Conservation (phyloP, 2,888 invertebrate genomes). For the Diploptera punctata region DNA sequence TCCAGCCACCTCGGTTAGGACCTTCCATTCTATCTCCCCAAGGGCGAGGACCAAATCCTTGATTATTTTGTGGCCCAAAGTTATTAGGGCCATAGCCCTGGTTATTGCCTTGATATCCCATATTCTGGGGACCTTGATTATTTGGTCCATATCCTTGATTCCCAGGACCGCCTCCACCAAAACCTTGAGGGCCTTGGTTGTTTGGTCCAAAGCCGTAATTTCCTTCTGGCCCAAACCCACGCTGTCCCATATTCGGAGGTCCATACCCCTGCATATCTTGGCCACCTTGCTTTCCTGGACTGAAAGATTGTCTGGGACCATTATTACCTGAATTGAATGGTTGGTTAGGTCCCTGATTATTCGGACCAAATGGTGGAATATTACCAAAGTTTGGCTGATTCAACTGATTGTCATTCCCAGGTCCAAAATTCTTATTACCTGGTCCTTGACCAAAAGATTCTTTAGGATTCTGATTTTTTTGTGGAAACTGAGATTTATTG, state of each 20-base stretch:
- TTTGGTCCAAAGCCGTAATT: constrained; percentile 44
- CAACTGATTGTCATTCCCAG: constrained; percentile 17
- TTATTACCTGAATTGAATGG: constrained; percentile 34
- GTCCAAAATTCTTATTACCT: constrained; percentile 22
- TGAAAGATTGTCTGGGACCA: constrained; percentile 17
- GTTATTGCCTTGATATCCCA: constrained; percentile 6
- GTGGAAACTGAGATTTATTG: not conserved
- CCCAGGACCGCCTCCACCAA: constrained; percentile 36
- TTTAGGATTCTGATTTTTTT: not conserved
- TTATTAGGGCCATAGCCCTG: constrained; percentile 28
- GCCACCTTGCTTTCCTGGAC: constrained; percentile 39
- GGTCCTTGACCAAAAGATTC: not conserved
- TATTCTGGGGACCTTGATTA: constrained; percentile 21
- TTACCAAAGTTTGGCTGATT: constrained; percentile 26
- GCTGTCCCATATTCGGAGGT: constrained; percentile 43
- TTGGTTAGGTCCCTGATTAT: constrained; percentile 35
- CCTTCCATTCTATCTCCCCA: constrained; percentile 19
- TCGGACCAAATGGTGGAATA: constrained; percentile 20
- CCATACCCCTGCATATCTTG: constrained; percentile 35
- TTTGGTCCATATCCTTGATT: constrained; percentile 35
- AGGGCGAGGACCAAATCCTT: constrained; percentile 34
- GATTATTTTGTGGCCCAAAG: constrained; percentile 32
- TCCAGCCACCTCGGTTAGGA: constrained; percentile 20
- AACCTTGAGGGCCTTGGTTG: constrained; percentile 38
- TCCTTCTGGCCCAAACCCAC: constrained; percentile 40